phyloP scores from a whole-genome alignment of 2,797 vertebrate species.

The Momotus momota region DNA sequence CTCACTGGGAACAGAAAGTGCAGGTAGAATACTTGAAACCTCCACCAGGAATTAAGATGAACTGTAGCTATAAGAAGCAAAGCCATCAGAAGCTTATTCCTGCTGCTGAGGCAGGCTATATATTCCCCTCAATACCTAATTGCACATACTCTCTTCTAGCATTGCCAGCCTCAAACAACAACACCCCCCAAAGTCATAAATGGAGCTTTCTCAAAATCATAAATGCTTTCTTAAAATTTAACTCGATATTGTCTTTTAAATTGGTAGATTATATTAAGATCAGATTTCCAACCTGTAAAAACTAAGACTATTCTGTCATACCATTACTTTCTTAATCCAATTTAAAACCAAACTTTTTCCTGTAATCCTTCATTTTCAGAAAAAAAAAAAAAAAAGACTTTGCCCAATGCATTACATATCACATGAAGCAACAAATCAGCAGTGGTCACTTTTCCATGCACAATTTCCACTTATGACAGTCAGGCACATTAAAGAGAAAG shows the following conservation, averaged over 20 bases:
- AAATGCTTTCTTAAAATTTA: background rate
- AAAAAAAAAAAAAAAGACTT: background rate
- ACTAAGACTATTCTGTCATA: background rate
- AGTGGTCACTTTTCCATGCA: background rate
- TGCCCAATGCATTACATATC: background rate
- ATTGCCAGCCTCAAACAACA: background rate
- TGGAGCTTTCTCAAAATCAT: background rate
- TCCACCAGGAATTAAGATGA: background rate
- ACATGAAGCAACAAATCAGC: background rate
- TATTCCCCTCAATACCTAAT: background rate
- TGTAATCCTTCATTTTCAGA: background rate
- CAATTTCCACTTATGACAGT: background rate
- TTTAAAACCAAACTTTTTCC: background rate
- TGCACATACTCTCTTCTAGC: background rate
- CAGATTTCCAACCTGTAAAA: background rate
- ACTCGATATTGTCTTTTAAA: background rate
- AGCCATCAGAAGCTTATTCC: rapidly evolving
- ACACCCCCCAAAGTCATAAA: background rate
- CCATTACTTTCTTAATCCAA: background rate
- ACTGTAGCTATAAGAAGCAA: background rate
- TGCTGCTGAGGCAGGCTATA: background rate
- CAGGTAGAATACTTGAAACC: background rate
- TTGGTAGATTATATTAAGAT: background rate
- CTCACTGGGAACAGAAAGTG: background rate
- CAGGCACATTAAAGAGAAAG: background rate